Percentiles rank a stretch among this genome's conserved stretches.
phyloP scores from a whole-genome alignment of 2,797 vertebrate genomes.

The Dendrocincla tyrannina region DNA sequence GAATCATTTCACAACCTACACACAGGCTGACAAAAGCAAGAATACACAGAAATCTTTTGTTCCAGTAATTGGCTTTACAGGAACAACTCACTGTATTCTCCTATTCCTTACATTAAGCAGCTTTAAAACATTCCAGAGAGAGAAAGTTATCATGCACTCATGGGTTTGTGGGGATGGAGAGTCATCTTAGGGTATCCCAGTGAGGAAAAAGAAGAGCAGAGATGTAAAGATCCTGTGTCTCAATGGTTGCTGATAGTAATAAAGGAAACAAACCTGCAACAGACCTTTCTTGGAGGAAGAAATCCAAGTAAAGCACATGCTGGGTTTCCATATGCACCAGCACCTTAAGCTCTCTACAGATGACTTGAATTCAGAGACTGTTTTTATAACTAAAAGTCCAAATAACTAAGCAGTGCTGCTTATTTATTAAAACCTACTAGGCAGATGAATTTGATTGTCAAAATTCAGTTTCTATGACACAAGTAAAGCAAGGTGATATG shows the following conservation, averaged over 20 bases:
- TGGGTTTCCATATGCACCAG: background rate
- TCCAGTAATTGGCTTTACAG: background rate
- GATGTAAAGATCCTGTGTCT: background rate
- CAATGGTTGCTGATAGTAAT: background rate
- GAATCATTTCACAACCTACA: background rate
- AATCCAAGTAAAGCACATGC: background rate
- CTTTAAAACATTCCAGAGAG: background rate
- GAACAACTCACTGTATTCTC: background rate
- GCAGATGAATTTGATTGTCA: background rate
- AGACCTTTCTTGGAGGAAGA: background rate
- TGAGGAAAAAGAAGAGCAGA: background rate
- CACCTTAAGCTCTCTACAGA: background rate
- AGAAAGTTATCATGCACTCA: background rate
- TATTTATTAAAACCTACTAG: background rate
- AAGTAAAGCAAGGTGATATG: background rate
- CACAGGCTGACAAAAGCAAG: background rate
- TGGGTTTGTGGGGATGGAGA: background rate
- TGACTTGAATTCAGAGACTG: background rate
- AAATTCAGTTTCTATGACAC: background rate
- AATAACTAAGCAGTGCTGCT: background rate
- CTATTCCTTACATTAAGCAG: background rate
- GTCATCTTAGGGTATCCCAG: background rate
- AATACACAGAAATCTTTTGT: background rate
- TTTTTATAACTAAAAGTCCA: background rate
- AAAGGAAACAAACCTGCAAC: background rate